These are phyloP conservation scores for Corythaixoides concolor DNA, from an alignment of 2,113 vertebrate genomes.

Conservation along the genomic window DNA sequence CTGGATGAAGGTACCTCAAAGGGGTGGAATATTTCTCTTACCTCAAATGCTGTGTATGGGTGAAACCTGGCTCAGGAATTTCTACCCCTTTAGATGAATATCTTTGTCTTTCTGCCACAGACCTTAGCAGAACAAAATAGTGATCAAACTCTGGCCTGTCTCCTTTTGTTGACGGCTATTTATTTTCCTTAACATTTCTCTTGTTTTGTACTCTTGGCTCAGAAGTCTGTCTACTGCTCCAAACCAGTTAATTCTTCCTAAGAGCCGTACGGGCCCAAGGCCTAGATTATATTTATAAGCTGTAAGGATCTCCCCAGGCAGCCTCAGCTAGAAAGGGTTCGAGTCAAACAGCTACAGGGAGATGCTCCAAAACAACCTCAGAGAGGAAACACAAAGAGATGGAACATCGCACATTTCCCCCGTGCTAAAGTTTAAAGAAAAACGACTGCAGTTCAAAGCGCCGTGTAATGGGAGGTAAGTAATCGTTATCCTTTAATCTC, in stretches of 20 bases:
- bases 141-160: neutral
- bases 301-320: slow-evolving; percentile 40
- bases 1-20: neutral
- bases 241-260: slow-evolving; percentile 29
- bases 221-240: slow-evolving; percentile 16
- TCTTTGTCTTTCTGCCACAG: neutral
- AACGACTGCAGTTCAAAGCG: neutral
- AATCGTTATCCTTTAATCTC: neutral
- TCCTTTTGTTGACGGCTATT: slow-evolving; percentile 28
- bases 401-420: neutral
- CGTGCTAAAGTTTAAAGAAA: neutral
- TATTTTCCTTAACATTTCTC: slow-evolving; percentile 35
- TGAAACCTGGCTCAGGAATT: neutral
- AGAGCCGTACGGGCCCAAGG: neutral
- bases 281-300: slow-evolving; percentile 29
- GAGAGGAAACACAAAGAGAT: neutral
- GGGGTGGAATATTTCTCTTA: neutral
- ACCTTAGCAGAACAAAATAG: neutral
- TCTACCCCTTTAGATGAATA: neutral
- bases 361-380: slow-evolving; percentile 27
- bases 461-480: neutral
- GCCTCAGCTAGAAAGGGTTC: neutral
- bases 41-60: neutral
- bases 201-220: slow-evolving; percentile 44
- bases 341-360: slow-evolving; percentile 1